Evolutionary conservation across 2,888 invertebrate genomes (phyloP), one percentile per base, ranked within the genome.

Genomic region (Rotaria macrura): DNA sequence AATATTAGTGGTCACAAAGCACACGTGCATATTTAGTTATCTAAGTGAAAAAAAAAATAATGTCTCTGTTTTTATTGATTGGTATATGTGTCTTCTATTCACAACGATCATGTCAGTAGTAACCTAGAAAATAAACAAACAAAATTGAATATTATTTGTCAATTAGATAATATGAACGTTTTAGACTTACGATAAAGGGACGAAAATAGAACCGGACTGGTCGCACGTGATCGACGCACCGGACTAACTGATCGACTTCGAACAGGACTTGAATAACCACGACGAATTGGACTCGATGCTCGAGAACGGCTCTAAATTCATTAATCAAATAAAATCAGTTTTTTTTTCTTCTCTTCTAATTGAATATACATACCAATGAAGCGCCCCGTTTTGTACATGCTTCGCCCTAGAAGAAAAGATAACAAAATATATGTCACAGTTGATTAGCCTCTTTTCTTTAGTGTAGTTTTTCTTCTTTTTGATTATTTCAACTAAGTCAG

Each of bases 361-460:
- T 20, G 34, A 17, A 34, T 65, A 65, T 65, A 65, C 65, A 34
- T 65, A 65, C 65, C 20, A 79, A 79, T 79, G 79, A 79, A 79
- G 79, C 79, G 12, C 79, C 86, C 40, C 86, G 74, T 84, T 84
- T 86, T 49, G 86, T 86, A 74, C 86, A 86, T 25, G 65, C 65
- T 65, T 65, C 65, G 17, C 65, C 65, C 65, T 65, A 17, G n/a
- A 47, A n/a, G 6, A 49, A 49, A 49, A 49, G 49, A 49, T 49
- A 49, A 49, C 49, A 49, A 49, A 49, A 49, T 49, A 5, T 17
- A 49, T 49, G 49, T 14, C 49, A 49, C 17, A 14, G 17, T 49
- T 49, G 49, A 49, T 49, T 49, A 49, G 49, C 0, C 17, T 49
- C 17, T 49, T 49, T 17, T 17, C 4, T 17, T 49, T 49, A 17